Evolutionary conservation across 2,797 vertebrate genomes (phyloP), one percentile per base, ranked within the genome.

Genomic region (Helarctos malayanus): DNA sequence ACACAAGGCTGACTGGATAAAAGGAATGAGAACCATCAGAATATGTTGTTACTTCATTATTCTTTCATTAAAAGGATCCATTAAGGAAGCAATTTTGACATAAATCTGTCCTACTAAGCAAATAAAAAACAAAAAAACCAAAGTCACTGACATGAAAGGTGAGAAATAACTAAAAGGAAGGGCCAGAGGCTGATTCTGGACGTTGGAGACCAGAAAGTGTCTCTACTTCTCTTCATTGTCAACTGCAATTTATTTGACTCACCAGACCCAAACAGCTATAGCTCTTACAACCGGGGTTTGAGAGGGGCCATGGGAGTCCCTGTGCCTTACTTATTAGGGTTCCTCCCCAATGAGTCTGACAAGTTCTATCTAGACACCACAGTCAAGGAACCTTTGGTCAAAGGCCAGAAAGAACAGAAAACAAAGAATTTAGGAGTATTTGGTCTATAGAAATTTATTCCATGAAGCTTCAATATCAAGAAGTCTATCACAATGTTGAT

Each of bases 41-140:
- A 69, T 41, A 68, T 23, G 11, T 4, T 63, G 61, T 1, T 76
- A 75, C 35, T 89, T 90, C 59, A 92, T 63, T 95, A 86, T 75
- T 92, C 4, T 71, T 15, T 82, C 41, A 65, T 63, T 78, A 90
- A 90, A 86, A 83, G 23, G 25, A 81, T 86, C 29, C 38, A 7
- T 27, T 54, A 25, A 79, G 80, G 41, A 47, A 91, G 10, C 7
- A 82, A 19, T 80, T 92, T 38, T 80, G 25, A 61, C 79, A 7
- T 69, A 88, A 87, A 91, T 71, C 94, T 88, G 56, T 78, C 38
- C 52, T 69, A 86, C 35, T 89, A 89, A 73, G 69, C 52, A 94
- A 86, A 78, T 57, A 71, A 52, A 84, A 75, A 47, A 15, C 52
- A 27, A 95, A 79, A 8, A 95, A 38, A 65, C 63, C 15, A 81